Evolutionary conservation across 2,113 vertebrate genomes (phyloP).

Genomic region (Solenodon paradoxus): DNA sequence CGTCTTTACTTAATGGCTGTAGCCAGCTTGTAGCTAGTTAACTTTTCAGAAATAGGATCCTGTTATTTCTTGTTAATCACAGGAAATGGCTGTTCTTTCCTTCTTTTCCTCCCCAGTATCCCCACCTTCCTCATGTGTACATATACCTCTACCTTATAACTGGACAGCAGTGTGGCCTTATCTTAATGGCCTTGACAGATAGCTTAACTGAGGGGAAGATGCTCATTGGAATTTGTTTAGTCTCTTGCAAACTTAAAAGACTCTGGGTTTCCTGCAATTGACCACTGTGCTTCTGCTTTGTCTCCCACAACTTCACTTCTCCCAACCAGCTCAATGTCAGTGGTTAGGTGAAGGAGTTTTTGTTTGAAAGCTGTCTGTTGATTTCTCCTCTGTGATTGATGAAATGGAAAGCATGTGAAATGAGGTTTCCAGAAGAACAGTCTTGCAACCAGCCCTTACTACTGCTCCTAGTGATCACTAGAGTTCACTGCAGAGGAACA

Average conservation of each 20-base stretch:
- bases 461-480: slow-evolving; percentile 70
- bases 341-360: slow-evolving; percentile 83
- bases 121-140: neutral
- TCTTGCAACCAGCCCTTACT: slow-evolving; percentile 54
- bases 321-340: slow-evolving; percentile 79
- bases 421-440: slow-evolving; percentile 79
- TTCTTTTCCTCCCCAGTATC: neutral
- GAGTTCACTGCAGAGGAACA: slow-evolving; percentile 77
- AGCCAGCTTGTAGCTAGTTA: neutral
- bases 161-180: neutral
- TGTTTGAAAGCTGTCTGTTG: slow-evolving; percentile 83
- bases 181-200: neutral
- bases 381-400: slow-evolving; percentile 81
- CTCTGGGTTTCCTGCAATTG: slow-evolving; percentile 78
- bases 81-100: neutral
- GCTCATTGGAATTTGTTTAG: slow-evolving; percentile 48
- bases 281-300: slow-evolving; percentile 35
- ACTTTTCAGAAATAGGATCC: neutral
- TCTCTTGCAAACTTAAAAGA: slow-evolving; percentile 67
- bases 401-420: slow-evolving; percentile 72
- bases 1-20: neutral
- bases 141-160: neutral
- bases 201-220: slow-evolving; percentile 37
- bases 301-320: slow-evolving; percentile 60
- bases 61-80: neutral